A percentile compares a stretch with the other conserved stretches of the same genome.
Evolutionary conservation across 2,888 invertebrate species (phyloP).

Genomic region (Sturmia bella): DNA sequence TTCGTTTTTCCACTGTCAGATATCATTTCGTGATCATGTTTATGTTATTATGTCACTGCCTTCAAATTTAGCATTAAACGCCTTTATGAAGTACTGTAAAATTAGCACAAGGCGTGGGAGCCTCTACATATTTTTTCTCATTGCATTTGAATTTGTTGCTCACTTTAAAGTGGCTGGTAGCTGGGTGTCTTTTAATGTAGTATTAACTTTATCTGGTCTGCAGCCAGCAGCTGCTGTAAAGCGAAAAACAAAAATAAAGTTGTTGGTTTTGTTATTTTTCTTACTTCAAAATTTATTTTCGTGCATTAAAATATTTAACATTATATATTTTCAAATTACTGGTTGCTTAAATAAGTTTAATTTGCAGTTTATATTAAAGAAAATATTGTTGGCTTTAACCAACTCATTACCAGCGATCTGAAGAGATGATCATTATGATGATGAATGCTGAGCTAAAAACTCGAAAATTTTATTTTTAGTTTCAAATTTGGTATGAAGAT

Average conservation of each 20-base stretch:
- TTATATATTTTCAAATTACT: slow-evolving; percentile 16
- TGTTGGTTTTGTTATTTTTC: slow-evolving; percentile 43
- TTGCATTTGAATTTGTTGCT: slow-evolving; percentile 55
- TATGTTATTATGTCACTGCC: slow-evolving; percentile 70
- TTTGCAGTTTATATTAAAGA: slow-evolving; percentile 3
- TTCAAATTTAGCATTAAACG: slow-evolving; percentile 68
- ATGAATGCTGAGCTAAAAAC: neutral
- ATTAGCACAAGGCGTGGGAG: slow-evolving; percentile 80
- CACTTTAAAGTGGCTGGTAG: slow-evolving; percentile 37
- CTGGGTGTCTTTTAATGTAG: slow-evolving; percentile 46
- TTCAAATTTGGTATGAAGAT: too few relatives aligned
- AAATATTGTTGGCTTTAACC: slow-evolving; percentile 43
- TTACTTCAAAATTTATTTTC: slow-evolving; percentile 30
- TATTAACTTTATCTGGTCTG: slow-evolving; percentile 48
- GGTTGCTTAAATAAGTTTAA: slow-evolving; percentile 7
- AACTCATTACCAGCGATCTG: slow-evolving; percentile 33
- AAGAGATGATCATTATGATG: neutral
- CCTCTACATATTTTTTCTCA: slow-evolving; percentile 58
- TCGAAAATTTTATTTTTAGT: neutral
- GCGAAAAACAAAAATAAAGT: slow-evolving; percentile 16
- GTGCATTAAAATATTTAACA: slow-evolving; percentile 42
- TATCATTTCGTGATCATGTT: slow-evolving; percentile 69
- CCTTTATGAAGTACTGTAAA: slow-evolving; percentile 72
- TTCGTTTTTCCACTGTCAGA: slow-evolving; percentile 22
- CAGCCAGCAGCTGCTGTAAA: slow-evolving; percentile 48